Percentiles rank a stretch among this genome's conserved stretches.
Conservation (phyloP, 1,140 invertebrate genomes). For the Leptopilina boulardi region DNA sequence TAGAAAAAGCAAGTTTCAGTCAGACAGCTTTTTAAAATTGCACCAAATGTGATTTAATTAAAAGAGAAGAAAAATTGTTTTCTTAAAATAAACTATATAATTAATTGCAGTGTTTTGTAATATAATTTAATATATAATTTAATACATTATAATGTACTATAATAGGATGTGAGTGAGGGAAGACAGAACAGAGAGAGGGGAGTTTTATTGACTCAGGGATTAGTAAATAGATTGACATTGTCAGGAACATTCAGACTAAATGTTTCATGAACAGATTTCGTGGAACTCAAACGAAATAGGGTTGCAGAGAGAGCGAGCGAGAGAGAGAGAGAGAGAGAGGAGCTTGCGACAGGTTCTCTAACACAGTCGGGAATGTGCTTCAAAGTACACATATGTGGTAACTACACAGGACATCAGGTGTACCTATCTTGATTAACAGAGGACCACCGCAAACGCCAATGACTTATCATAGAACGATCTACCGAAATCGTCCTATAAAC, state of each 20-base stretch:
- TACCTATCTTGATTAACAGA: conserved; percentile 29
- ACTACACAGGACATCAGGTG: conserved; percentile 27
- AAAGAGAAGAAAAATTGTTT: too few species aligned
- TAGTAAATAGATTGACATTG: conserved; percentile 3
- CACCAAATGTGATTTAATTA: too few species aligned
- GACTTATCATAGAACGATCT: conserved; percentile 28
- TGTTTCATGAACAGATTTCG: conserved; percentile 15
- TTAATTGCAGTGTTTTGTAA: too few species aligned
- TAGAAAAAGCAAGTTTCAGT: too few species aligned
- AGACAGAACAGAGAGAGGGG: not conserved
- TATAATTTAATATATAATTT: not conserved
- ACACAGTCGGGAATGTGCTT: not conserved
- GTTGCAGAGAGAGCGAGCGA: too few species aligned
- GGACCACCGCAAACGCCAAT: not conserved
- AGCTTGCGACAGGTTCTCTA: conserved; percentile 3
- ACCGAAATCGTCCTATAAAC: conserved; percentile 12
- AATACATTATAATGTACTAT: not conserved
- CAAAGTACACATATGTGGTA: conserved; percentile 13
- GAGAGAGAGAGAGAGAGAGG: too few species aligned
- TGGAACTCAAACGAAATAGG: conserved; percentile 21
- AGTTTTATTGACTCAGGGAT: not conserved
- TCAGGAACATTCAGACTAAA: conserved; percentile 9
- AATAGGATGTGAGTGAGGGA: not conserved
- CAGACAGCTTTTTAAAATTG: too few species aligned
- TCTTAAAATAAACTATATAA: too few species aligned